Conservation (phyloP, 1,140 invertebrate genomes). For the Mactra quadrangularis region DNA sequence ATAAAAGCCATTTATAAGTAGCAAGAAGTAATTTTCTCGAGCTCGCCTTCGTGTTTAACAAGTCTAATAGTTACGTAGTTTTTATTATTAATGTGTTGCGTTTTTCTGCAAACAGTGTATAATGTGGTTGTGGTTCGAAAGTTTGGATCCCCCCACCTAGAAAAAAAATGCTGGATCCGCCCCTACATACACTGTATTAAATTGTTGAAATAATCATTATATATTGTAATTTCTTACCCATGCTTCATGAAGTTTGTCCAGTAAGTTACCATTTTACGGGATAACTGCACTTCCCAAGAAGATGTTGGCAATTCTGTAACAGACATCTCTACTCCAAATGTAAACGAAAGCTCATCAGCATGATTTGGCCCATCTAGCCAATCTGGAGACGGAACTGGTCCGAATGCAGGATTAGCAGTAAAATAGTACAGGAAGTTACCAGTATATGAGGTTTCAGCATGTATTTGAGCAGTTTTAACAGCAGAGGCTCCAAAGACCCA, state of each 20-base stretch:
- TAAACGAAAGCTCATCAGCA: constrained; percentile 3
- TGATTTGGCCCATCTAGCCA: constrained; percentile 3
- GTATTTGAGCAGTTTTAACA: neutral
- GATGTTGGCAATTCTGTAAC: neutral
- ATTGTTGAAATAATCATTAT: no score
- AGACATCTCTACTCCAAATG: neutral
- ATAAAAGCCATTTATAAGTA: no score
- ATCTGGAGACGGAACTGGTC: neutral
- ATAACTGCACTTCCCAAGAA: constrained; percentile 3
- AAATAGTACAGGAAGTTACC: constrained; percentile 18
- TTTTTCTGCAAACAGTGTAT: no score
- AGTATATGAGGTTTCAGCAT: neutral
- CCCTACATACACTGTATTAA: no score
- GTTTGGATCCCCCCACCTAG: no score
- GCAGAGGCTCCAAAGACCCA: neutral
- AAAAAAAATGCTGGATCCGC: no score
- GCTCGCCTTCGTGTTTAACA: no score
- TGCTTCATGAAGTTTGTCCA: constrained; percentile 31
- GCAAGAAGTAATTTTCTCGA: no score
- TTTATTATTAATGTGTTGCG: no score
- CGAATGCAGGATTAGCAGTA: neutral
- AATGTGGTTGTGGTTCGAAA: no score
- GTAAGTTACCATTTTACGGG: constrained; percentile 21
- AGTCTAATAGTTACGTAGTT: no score
- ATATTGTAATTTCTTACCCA: no score